Percentiles rank a stretch among this genome's conserved stretches.
These are phyloP conservation scores for Lasioglossum morio DNA, from an alignment of 2,888 invertebrate species.

Conservation along the genomic window DNA sequence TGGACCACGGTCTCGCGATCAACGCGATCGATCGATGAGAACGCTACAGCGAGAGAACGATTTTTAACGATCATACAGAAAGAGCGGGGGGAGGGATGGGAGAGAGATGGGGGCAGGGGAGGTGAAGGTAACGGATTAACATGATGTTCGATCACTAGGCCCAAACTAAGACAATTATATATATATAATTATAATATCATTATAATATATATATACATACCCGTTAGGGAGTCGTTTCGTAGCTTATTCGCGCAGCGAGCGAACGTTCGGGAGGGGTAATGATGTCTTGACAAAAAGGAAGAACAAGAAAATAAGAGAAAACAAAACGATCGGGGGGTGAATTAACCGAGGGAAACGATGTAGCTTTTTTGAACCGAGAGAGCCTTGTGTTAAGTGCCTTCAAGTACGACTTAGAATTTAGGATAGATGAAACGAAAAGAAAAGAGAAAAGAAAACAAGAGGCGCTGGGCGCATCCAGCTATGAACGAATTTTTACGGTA, in stretches of 20 bases:
- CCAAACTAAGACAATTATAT: background rate
- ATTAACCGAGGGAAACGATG: conserved; percentile 63
- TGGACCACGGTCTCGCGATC: conserved; percentile 30
- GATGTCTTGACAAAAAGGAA: conserved; percentile 16
- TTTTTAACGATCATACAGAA: background rate
- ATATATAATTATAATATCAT: too few relatives aligned
- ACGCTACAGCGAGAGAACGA: background rate
- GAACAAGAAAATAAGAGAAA: conserved; percentile 58
- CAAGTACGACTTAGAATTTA: conserved; percentile 84
- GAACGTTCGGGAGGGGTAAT: background rate
- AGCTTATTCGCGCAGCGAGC: conserved; percentile 32
- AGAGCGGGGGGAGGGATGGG: background rate
- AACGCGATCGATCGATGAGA: conserved; percentile 3
- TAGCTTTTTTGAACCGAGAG: conserved; percentile 81
- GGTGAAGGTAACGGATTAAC: background rate
- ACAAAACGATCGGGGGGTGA: conserved; percentile 50
- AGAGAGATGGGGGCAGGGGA: background rate
- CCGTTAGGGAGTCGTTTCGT: conserved; percentile 27
- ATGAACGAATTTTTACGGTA: conserved; percentile 81
- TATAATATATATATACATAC: too few relatives aligned
- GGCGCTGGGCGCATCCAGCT: conserved; percentile 83
- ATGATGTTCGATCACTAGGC: conserved; percentile 34
- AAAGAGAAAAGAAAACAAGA: conserved; percentile 70
- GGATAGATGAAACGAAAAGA: conserved; percentile 73
- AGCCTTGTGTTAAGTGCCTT: conserved; percentile 85